Percentiles rank a stretch among this genome's conserved stretches.
phyloP scores from a whole-genome alignment of 2,113 vertebrate genomes.

The Oncorhynchus keta region DNA sequence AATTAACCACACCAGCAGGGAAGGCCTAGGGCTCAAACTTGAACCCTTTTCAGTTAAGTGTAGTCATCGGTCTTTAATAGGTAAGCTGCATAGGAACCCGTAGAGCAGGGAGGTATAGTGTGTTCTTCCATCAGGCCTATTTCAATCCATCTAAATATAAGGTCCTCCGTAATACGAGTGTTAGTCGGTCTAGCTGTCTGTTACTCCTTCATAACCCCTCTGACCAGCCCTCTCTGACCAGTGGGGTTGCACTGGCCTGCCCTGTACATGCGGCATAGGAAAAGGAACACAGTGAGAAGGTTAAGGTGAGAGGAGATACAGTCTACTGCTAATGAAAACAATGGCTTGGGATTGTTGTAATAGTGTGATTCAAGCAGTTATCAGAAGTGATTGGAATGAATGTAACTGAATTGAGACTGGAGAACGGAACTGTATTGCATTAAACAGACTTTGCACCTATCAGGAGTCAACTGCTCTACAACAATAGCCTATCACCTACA shows the following conservation, averaged over 20 bases:
- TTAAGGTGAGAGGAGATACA: no score
- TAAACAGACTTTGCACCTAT: no score
- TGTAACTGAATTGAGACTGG: no score
- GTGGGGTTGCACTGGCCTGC: not conserved
- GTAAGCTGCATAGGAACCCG: not conserved
- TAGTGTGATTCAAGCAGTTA: no score
- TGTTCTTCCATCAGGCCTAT: not conserved
- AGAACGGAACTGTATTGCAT: no score
- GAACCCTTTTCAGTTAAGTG: not conserved
- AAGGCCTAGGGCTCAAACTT: not conserved
- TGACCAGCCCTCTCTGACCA: not conserved
- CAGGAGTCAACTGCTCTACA: no score
- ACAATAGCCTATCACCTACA: no score
- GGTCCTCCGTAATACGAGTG: slow-evolving; percentile 8
- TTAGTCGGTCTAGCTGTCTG: slow-evolving; percentile 1
- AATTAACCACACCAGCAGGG: not conserved
- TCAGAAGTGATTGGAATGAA: no score
- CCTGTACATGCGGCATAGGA: no score
- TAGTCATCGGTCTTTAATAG: not conserved
- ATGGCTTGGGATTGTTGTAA: no score
- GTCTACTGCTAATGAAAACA: no score
- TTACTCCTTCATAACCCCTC: not conserved
- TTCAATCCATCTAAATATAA: slow-evolving; percentile 29
- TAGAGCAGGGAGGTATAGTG: slow-evolving; percentile 8
- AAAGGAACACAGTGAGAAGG: no score